A percentile compares a stretch with the other conserved stretches of the same genome.
Conservation (phyloP, 2,113 vertebrate species). For the Bubo blakistoni region DNA sequence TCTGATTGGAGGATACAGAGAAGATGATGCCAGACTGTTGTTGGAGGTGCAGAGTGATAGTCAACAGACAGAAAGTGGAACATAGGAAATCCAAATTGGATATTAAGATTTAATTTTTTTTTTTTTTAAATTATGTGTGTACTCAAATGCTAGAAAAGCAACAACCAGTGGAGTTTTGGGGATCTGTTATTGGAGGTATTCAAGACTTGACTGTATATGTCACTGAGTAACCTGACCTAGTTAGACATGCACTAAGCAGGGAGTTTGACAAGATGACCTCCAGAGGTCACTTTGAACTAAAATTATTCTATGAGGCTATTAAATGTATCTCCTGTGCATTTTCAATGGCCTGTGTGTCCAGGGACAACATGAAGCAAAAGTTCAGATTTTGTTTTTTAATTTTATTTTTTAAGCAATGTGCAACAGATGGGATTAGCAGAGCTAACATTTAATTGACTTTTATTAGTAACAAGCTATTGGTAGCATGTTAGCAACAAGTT, state of each 20-base stretch:
- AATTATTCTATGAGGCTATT: neutral
- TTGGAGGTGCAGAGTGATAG: neutral
- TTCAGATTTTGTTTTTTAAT: neutral
- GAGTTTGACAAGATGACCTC: neutral
- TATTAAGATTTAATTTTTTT: neutral
- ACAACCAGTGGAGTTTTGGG: neutral
- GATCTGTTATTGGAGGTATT: neutral
- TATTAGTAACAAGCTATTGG: neutral
- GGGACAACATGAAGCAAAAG: neutral
- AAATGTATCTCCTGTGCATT: neutral
- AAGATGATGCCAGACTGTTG: neutral
- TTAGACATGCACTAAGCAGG: neutral
- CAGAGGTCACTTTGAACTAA: neutral
- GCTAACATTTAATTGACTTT: conserved; percentile 21
- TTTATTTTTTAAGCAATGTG: neutral
- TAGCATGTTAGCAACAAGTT: neutral
- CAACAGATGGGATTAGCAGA: conserved; percentile 9
- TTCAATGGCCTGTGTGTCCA: neutral
- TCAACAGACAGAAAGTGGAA: neutral
- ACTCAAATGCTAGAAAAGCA: neutral
- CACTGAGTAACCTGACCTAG: neutral
- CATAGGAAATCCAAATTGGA: accelerated
- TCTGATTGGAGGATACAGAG: neutral
- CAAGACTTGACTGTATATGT: neutral
- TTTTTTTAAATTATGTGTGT: neutral